Evolutionary conservation across 2,888 invertebrate species (phyloP), one percentile per base, ranked within the genome.

Genomic region (Galerucella pusilla): DNA sequence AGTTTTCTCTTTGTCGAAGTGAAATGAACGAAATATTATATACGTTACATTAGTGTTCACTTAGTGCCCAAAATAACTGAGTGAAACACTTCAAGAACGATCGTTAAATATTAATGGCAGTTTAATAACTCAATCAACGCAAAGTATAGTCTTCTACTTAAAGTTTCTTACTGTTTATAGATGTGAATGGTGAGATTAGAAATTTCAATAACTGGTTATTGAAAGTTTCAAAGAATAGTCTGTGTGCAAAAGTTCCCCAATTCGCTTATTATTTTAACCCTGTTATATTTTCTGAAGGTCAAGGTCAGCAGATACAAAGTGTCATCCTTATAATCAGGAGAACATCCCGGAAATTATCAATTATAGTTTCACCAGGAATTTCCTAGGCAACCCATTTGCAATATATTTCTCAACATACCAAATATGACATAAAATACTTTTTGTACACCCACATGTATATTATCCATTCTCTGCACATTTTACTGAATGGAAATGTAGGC

Each of bases 121-220:
- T 42, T 42, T 63, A 63, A 63, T 63, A 45, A 63, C 63, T 63
- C 42, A n/a, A 63, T 63, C 45, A 45, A 28, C 59, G 25, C 28
- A 60, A 60, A 52, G 52, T 14, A 52, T 4, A 49, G 49, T 14
- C 49, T 49, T n/a, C 6, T n/a, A 52, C 52, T 52, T 4, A 49
- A 42, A 5, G 49, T 52, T 52, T n/a, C 52, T 52, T 52, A 14
- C 52, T 52, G 2, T 49, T 49, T n/a, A 0, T n/a, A 52, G 52
- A 52, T 52, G 52, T 52, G 5, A 52, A n/a, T 52, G n/a, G 6
- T 52, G 14, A 52, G 52, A 52, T 52, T 11, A 1, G n/a, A n/a
- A 52, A n/a, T n/a, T 2, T 52, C 0, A n/a, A 0, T 52, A 52
- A 4, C 2, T 52, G 52, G 52, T 52, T n/a, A n/a, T 52, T 52